Percentiles rank a stretch among this genome's conserved stretches.
phyloP scores from a whole-genome alignment of 2,888 invertebrate species.

The Psylliodes chrysocephalus region DNA sequence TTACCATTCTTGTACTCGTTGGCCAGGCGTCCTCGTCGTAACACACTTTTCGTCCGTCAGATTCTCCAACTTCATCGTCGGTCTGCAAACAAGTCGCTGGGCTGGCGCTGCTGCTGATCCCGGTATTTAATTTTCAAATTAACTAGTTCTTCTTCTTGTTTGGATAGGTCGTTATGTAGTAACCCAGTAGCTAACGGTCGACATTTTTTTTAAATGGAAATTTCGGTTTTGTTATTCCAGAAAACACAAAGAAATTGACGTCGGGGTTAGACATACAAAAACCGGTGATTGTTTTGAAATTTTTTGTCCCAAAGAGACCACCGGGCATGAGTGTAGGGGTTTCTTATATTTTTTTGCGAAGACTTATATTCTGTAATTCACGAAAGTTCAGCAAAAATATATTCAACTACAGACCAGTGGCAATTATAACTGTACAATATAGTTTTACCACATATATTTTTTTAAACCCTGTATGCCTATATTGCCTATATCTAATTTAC shows the following conservation, averaged over 20 bases:
- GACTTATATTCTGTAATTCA: too few relatives aligned
- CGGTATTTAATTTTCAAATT: constrained; percentile 23
- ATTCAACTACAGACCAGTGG: too few relatives aligned
- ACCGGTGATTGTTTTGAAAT: background rate
- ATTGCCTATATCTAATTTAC: too few relatives aligned
- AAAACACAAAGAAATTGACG: constrained; percentile 19
- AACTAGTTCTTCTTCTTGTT: constrained; percentile 16
- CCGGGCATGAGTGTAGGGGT: background rate
- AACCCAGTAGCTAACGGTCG: constrained; percentile 9
- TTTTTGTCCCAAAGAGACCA: background rate
- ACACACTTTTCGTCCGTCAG: constrained; percentile 4
- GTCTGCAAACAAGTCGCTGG: constrained; percentile 13
- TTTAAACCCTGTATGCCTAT: too few relatives aligned
- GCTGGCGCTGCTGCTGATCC: constrained; percentile 1
- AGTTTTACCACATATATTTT: too few relatives aligned
- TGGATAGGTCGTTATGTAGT: constrained; percentile 17
- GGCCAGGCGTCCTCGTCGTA: background rate
- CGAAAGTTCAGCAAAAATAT: too few relatives aligned
- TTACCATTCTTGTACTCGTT: background rate
- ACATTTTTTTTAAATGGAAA: constrained; percentile 16
- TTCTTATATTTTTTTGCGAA: background rate
- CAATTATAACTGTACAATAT: too few relatives aligned
- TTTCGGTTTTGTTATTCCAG: constrained; percentile 10
- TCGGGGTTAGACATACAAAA: background rate
- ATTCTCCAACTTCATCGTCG: background rate